Conservation (phyloP, 23 tunicate species). For the Clavelina lepadiformis region DNA sequence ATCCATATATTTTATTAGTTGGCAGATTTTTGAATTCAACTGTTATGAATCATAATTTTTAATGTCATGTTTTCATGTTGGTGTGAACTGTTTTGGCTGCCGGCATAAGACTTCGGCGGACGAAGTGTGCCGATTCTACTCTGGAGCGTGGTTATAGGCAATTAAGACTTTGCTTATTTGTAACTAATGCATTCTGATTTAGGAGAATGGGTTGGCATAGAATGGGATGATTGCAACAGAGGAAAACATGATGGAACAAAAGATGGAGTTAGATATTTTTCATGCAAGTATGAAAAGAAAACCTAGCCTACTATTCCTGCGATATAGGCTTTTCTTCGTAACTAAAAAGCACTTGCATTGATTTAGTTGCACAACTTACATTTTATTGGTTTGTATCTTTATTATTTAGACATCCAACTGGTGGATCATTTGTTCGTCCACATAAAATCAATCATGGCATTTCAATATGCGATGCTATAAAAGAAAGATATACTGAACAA, state of each 20-base stretch:
- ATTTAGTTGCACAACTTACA: background rate
- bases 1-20: too few relatives aligned
- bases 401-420: conserved; percentile 32
- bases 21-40: too few relatives aligned
- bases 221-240: conserved; percentile 78
- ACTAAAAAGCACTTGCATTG: background rate
- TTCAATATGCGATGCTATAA: conserved; percentile 51
- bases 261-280: conserved; percentile 77
- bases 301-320: too few relatives aligned
- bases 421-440: conserved; percentile 80
- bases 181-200: too few relatives aligned
- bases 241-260: conserved; percentile 88
- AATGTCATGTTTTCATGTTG: too few relatives aligned
- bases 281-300: conserved; percentile 52
- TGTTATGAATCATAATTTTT: too few relatives aligned
- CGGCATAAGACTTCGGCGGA: too few relatives aligned
- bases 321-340: too few relatives aligned
- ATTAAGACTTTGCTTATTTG: too few relatives aligned
- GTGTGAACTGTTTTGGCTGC: too few relatives aligned
- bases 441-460: conserved; percentile 43
- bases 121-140: too few relatives aligned
- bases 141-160: too few relatives aligned
- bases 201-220: conserved; percentile 88
- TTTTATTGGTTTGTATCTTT: background rate
- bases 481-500: conserved; percentile 33